Evolutionary conservation across 2,797 vertebrate species (phyloP).

Genomic region (Arctocebus calabarensis): DNA sequence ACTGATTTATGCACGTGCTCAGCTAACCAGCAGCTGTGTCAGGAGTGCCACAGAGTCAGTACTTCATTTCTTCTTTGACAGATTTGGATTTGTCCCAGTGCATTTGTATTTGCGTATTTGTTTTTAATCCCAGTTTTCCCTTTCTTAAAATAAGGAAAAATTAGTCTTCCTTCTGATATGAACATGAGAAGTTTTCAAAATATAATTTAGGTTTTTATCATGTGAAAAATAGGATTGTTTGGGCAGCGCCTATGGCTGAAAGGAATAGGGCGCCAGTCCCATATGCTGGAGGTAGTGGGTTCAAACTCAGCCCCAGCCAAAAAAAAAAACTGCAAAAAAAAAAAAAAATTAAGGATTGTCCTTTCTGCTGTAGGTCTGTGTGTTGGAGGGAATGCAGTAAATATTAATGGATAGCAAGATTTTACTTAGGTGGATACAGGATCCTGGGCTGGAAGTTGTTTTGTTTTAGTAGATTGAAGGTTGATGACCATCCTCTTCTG

Average conservation of each 20-base stretch:
- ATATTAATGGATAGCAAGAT: not conserved
- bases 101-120: not conserved
- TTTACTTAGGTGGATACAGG: not conserved
- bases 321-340: no score
- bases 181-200: not conserved
- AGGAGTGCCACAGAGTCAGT: not conserved
- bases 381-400: not conserved
- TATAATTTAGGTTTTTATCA: not conserved
- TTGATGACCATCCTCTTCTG: no score
- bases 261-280: no score
- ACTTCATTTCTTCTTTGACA: not conserved
- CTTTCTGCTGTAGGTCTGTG: not conserved
- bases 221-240: not conserved
- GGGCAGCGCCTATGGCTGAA: no score
- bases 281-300: no score
- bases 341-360: no score
- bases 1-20: not conserved
- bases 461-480: no score
- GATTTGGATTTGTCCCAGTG: not conserved
- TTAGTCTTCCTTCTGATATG: not conserved
- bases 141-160: constrained; percentile 25
- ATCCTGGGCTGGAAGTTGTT: no score
- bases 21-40: not conserved
- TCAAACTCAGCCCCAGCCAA: no score
- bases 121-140: constrained; percentile 9